Evolutionary conservation across 2,888 invertebrate species (phyloP).

Genomic region (Acrobasis suavella): DNA sequence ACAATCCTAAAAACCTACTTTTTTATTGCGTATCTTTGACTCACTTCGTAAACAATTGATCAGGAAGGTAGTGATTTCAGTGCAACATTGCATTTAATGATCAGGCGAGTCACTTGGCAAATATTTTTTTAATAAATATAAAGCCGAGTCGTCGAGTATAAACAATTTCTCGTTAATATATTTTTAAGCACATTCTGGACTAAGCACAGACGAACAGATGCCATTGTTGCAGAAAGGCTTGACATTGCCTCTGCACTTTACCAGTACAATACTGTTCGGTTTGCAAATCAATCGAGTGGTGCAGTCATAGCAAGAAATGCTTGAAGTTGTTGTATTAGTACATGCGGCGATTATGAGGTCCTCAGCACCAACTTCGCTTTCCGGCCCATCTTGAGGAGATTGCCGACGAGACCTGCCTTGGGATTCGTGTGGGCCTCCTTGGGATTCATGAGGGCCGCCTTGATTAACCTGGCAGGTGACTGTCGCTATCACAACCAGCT

Average conservation of each 20-base stretch:
- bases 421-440: constrained; percentile 32
- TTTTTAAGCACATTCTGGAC: not conserved
- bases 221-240: constrained; percentile 60
- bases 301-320: constrained; percentile 54
- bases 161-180: not conserved
- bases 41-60: too few species aligned
- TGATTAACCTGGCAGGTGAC: constrained; percentile 34
- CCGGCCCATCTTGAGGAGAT: constrained; percentile 22
- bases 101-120: too few species aligned
- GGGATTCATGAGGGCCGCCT: constrained; percentile 31
- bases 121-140: too few species aligned
- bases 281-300: constrained; percentile 56
- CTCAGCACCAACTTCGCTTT: not conserved
- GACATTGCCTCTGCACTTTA: constrained; percentile 42
- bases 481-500: constrained; percentile 33
- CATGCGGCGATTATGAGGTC: constrained; percentile 45
- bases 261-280: constrained; percentile 50
- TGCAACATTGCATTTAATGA: too few species aligned
- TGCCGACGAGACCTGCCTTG: constrained; percentile 39
- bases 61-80: too few species aligned
- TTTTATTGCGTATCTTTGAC: too few species aligned
- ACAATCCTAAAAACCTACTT: too few species aligned
- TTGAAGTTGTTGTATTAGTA: constrained; percentile 38
- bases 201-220: constrained; percentile 46
- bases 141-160: too few species aligned